Evolutionary conservation across 1,140 invertebrate genomes (phyloP).

Genomic region (Melipona quadrifasciata): DNA sequence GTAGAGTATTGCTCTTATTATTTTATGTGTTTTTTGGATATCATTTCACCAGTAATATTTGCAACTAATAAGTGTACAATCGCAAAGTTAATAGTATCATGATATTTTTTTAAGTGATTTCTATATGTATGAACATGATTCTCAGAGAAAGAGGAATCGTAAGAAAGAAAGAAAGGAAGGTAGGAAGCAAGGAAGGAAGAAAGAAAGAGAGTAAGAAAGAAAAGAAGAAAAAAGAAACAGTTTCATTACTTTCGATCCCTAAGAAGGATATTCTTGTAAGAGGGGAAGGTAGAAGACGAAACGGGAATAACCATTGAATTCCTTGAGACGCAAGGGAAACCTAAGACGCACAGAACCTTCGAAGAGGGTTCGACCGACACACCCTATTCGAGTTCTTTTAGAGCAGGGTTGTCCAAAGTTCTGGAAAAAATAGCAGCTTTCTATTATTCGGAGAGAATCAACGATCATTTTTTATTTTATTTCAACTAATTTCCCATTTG

Average conservation of each 20-base stretch:
- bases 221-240: constrained; percentile 35
- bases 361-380: constrained; percentile 35
- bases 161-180: background rate
- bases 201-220: background rate
- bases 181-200: background rate
- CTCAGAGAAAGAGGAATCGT: background rate
- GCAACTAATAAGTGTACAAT: background rate
- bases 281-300: constrained; percentile 44
- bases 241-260: constrained; percentile 60
- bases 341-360: constrained; percentile 42
- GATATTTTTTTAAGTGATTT: background rate
- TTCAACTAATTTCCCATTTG: background rate
- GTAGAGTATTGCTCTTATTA: background rate
- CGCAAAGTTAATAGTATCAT: background rate
- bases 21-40: background rate
- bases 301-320: constrained; percentile 54
- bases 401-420: constrained; percentile 42
- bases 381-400: constrained; percentile 46
- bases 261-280: constrained; percentile 49
- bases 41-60: background rate
- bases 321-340: constrained; percentile 45
- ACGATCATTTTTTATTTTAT: background rate
- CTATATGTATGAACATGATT: background rate
- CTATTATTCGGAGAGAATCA: constrained; percentile 7
- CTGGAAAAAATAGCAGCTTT: constrained; percentile 56